These are phyloP conservation scores for Eilema griseolum DNA, from an alignment of 2,888 invertebrate genomes.

Conservation along the genomic window DNA sequence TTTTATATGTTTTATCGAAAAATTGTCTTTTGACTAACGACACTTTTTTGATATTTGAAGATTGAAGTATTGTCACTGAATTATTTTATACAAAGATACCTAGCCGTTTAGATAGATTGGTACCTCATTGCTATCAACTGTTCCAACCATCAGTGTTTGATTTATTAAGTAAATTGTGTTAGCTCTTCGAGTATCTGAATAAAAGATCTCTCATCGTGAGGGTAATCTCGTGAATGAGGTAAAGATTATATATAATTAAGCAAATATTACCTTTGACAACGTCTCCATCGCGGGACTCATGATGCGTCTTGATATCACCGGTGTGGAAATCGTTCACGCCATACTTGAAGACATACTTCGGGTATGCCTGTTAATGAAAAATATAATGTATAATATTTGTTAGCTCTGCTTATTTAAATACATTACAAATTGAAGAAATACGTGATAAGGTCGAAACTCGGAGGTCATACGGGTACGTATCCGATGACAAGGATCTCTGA, in stretches of 20 bases:
- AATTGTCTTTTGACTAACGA: too few relatives aligned
- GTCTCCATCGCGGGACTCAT: constrained; percentile 86
- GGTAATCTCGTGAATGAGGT: background rate
- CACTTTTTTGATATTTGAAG: too few relatives aligned
- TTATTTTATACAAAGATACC: too few relatives aligned
- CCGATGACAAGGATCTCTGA: too few relatives aligned
- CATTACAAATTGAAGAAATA: too few relatives aligned
- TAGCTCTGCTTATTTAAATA: too few relatives aligned
- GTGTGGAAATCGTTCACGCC: constrained; percentile 88
- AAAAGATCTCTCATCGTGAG: background rate
- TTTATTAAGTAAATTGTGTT: background rate
- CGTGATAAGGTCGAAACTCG: too few relatives aligned
- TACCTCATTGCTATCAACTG: background rate
- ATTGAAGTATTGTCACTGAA: too few relatives aligned
- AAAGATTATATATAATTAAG: background rate
- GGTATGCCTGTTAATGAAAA: constrained; percentile 85
- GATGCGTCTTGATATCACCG: constrained; percentile 87
- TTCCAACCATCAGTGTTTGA: background rate
- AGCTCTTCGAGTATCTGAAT: background rate
- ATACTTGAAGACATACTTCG: constrained; percentile 87
- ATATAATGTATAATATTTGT: background rate
- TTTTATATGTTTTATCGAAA: too few relatives aligned
- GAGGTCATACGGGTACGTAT: too few relatives aligned
- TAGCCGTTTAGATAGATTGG: too few relatives aligned
- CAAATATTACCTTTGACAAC: constrained; percentile 78